Evolutionary conservation across 2,113 vertebrate species (phyloP).

Genomic region (Procavia capensis): DNA sequence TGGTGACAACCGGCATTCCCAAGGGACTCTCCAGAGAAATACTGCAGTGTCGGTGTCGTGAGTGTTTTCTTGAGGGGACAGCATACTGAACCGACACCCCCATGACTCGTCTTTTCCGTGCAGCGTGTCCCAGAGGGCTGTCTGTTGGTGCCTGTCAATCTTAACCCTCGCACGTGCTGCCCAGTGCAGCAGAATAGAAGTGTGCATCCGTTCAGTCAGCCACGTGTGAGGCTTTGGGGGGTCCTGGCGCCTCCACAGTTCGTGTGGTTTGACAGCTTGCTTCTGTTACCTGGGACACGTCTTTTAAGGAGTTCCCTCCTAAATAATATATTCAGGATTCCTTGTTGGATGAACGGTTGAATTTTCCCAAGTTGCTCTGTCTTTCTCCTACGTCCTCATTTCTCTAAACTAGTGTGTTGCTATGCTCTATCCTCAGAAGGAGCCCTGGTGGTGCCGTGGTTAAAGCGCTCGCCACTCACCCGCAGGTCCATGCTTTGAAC

Average conservation of each 20-base stretch:
- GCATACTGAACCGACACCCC: no score
- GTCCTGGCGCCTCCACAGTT: no score
- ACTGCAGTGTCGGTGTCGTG: no score
- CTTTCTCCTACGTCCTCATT: neutral
- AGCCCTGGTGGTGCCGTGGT: no score
- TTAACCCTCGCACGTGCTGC: neutral
- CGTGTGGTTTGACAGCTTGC: neutral
- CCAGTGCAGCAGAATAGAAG: accelerated
- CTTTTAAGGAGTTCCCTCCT: no score
- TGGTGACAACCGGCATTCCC: neutral
- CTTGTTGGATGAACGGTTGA: neutral
- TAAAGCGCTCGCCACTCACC: no score
- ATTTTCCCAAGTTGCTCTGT: accelerated
- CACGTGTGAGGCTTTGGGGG: neutral
- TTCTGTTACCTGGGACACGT: neutral
- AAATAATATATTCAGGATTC: neutral
- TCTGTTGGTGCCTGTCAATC: no score
- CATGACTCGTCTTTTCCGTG: neutral
- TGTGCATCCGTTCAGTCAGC: neutral
- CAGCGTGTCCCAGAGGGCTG: accelerated
- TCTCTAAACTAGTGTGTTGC: neutral
- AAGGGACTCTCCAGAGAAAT: neutral
- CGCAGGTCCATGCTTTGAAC: no score
- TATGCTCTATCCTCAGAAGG: neutral
- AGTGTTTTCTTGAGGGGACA: no score